Conservation (phyloP, 2,888 invertebrate species). For the Elgonia sp. region DNA sequence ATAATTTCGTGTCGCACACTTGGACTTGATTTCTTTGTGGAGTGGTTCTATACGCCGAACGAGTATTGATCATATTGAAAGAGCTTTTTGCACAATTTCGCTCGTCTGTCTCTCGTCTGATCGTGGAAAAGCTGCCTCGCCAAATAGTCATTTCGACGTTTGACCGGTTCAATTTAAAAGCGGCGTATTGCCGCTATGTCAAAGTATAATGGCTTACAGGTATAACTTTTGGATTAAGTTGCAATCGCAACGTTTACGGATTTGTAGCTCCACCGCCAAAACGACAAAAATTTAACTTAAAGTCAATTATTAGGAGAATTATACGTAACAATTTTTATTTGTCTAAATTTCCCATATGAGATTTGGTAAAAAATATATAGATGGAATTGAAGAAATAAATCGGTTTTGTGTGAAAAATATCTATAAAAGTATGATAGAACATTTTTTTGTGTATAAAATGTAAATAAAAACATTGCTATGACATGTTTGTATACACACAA, state of each 20-base stretch:
- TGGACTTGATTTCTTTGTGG: constrained; percentile 62
- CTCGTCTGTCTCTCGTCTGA: constrained; percentile 47
- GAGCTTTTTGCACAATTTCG: constrained; percentile 50
- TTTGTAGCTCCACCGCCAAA: not conserved
- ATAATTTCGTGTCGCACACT: constrained; percentile 59
- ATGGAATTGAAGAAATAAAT: no score
- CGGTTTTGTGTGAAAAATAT: no score
- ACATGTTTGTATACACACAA: no score
- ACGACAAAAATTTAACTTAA: not conserved
- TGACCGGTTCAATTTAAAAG: constrained; percentile 60
- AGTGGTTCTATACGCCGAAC: constrained; percentile 54
- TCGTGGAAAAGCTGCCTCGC: constrained; percentile 31
- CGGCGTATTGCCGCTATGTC: constrained; percentile 28
- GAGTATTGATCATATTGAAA: constrained; percentile 67
- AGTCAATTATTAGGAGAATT: no score
- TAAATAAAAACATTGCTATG: no score
- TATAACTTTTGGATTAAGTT: constrained; percentile 56
- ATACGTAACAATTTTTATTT: no score
- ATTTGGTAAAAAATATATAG: no score
- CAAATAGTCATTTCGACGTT: constrained; percentile 65
- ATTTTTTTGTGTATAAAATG: no score
- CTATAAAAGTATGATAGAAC: no score
- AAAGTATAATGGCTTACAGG: constrained; percentile 58
- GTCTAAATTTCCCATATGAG: no score
- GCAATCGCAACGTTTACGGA: not conserved